Evolutionary conservation across 2,797 vertebrate genomes (phyloP), one percentile per base, ranked within the genome.

Genomic region (Triplophysa yarkandensis): DNA sequence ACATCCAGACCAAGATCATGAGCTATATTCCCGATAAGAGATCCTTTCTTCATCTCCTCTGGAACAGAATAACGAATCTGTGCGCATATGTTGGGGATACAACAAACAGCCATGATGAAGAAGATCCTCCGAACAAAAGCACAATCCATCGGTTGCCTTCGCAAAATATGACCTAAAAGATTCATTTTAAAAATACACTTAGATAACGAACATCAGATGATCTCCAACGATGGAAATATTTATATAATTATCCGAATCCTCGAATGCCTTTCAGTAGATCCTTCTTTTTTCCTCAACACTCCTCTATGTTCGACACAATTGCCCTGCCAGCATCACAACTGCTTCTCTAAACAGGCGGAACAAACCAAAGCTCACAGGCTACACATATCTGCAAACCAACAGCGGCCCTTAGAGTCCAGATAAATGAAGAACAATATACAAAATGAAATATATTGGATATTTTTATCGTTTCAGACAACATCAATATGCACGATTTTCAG

Each of bases 1-100:
- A 85, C 76, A 76, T 91, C 91, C 79, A 95, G 41, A 3, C 87
- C 91, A 55, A 95, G 80, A 76, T 94, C 93, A 16, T 85, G 79
- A 69, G 90, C 90, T 64, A 94, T 88, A 83, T 93, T 93, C 16
- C 93, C 93, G 75, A 94, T 91, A 1, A 86, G 1, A 1, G 92
- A 91, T 4, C 91, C 92, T 73, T 83, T 90, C 77, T 89, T 90
- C 87, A 91, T 89, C 74, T 96, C 95, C 81, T 96, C 95, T 44
- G 90, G 92, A 48, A 95, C 87, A 10, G 93, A 93, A 89, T 95
- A 96, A 62, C 91, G 90, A 71, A 95, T 86, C 28, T 92, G 87
- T 71, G 91, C 89, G n/a, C 74, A 81, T 66, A 84, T 55, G 27
- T 50, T 36, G 6, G 25, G 74, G 6, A 77, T 13, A 44, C 17